phyloP scores from a whole-genome alignment of 30 jellyfish, hydroid and myxozoan species.

The Hydractinia echinata region DNA sequence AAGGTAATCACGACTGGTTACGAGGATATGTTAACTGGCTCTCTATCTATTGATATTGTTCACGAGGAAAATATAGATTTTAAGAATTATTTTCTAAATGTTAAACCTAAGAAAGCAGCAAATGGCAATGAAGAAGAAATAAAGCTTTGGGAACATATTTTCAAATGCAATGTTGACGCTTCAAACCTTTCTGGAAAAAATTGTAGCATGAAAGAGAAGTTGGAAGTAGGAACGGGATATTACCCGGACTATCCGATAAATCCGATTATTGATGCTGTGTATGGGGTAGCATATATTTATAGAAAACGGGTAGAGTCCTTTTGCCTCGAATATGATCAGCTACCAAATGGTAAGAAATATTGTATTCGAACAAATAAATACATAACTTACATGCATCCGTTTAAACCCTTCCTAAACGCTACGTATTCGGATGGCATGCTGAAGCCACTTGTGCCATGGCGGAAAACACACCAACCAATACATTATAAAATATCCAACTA shows the following conservation, averaged over 20 bases:
- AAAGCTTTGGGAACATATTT: not conserved
- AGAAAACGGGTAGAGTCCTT: not conserved
- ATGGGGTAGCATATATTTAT: conserved; percentile 1
- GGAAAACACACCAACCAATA: not conserved
- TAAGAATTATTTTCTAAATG: not conserved
- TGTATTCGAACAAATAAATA: not conserved
- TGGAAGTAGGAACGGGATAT: not conserved
- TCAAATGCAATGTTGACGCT: not conserved
- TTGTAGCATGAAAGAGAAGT: not conserved
- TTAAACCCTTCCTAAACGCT: not conserved
- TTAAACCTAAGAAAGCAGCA: not conserved
- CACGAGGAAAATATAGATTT: conserved; percentile 5
- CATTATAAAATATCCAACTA: not conserved
- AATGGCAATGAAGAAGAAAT: not conserved
- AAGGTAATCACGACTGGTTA: not conserved
- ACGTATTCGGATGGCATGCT: conserved; percentile 6
- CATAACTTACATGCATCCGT: not conserved
- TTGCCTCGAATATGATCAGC: not conserved
- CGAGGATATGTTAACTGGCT: not conserved
- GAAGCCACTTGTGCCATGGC: not conserved
- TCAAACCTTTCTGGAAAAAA: not conserved
- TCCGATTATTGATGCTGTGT: not conserved
- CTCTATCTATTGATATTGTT: not conserved
- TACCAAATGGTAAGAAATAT: not conserved
- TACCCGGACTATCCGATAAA: not conserved